Evolutionary conservation across 2,797 vertebrate species (phyloP), one percentile per base, ranked within the genome.

Genomic region (Enteromius mattozi): DNA sequence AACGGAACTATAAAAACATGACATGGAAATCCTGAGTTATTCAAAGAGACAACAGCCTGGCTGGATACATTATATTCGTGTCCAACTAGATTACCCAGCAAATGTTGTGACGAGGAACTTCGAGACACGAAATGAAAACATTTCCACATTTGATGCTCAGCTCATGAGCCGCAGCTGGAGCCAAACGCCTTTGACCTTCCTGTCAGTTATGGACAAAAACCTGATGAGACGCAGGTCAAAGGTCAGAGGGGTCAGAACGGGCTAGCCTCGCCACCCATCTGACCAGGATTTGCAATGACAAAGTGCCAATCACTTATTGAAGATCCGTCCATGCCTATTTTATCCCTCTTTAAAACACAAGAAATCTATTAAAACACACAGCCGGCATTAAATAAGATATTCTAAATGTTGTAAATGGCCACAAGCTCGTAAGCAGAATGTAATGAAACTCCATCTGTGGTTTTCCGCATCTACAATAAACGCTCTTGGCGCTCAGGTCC

Each of bases 151-250:
- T 40, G 68, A 45, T 74, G 33, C 56, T 74, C 47, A 21, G 66
- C 42, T 65, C 74, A 63, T 37, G 66, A 78, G 40, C 14, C 30
- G 13, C 71, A 83, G 81, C 45, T 80, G 77, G 54, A 65, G 78
- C 16, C 10, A 71, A 33, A 66, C 27, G 42, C 61, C 37, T 83
- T 37, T 80, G 85, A 68, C 63, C 40, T 77, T 71, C 13, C 24
- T 76, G 81, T 76, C 86, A 84, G 49, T 51, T 74, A 68, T 24
- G 24, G 45, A 79, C 76, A 82, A 71, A 72, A 63, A 81, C 40
- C 65, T 74, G 69, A 42, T 17, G 30, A 66, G 85, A 78, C 37
- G 54, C 82, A 49, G 42, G 59, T 75, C 13, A 78, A 74, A 19
- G 79, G 68, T 51, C 84, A 76, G 19, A 21, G 33, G 8, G 82